phyloP scores from a whole-genome alignment of 2,113 vertebrate genomes.

The Eulacestoma nigropectus region DNA sequence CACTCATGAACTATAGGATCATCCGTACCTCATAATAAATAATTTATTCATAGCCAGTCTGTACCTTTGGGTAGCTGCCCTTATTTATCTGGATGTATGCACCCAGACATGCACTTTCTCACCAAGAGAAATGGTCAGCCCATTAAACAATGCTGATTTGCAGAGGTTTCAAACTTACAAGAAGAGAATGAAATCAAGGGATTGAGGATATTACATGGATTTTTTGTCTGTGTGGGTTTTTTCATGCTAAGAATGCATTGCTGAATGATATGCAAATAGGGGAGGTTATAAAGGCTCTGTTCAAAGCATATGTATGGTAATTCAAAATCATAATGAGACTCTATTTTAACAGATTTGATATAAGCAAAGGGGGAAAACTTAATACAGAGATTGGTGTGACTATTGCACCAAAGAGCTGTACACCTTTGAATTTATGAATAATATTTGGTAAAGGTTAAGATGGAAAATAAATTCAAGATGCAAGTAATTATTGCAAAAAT shows the following conservation, averaged over 20 bases:
- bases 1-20: constrained; percentile 53
- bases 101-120: background rate
- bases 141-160: background rate
- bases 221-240: background rate
- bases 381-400: background rate
- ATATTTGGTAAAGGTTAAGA: background rate
- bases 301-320: background rate
- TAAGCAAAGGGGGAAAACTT: background rate
- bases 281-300: background rate
- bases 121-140: background rate
- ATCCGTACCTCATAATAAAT: constrained; percentile 55
- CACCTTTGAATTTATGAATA: background rate
- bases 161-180: background rate
- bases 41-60: constrained; percentile 21
- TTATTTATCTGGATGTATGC: background rate
- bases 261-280: background rate
- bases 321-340: constrained; percentile 9
- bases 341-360: background rate
- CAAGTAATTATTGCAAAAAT: background rate
- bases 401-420: background rate
- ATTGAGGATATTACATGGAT: background rate
- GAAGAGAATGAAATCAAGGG: background rate
- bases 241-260: background rate
- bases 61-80: background rate
- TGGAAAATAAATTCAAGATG: background rate